These are phyloP conservation scores for Lacerta agilis DNA, from an alignment of 2,797 vertebrate genomes.

Conservation along the genomic window DNA sequence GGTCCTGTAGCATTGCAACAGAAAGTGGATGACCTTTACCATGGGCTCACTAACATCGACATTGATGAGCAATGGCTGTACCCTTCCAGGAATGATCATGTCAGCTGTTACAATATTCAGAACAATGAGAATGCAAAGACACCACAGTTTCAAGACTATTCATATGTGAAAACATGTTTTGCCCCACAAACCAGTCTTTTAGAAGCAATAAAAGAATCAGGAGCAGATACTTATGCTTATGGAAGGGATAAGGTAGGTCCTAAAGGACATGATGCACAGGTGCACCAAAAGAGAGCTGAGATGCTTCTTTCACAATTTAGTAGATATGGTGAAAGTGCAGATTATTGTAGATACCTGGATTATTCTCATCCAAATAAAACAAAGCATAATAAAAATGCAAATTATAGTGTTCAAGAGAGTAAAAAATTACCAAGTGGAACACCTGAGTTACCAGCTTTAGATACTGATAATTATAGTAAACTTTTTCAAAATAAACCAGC, in stretches of 20 bases:
- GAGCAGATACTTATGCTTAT: slow-evolving; percentile 70
- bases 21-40: slow-evolving; percentile 78
- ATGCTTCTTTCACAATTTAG: slow-evolving; percentile 72
- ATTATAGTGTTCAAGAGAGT: slow-evolving; percentile 78
- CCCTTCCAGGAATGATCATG: slow-evolving; percentile 76
- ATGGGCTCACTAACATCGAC: slow-evolving; percentile 72
- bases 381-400: slow-evolving; percentile 76
- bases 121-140: slow-evolving; percentile 76
- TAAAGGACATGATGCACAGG: slow-evolving; percentile 74
- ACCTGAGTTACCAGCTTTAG: slow-evolving; percentile 76
- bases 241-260: slow-evolving; percentile 77
- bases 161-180: slow-evolving; percentile 75
- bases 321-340: slow-evolving; percentile 71
- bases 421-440: slow-evolving; percentile 81
- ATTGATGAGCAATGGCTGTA: slow-evolving; percentile 81
- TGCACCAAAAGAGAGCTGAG: slow-evolving; percentile 75
- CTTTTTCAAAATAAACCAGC: slow-evolving; percentile 81
- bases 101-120: slow-evolving; percentile 68
- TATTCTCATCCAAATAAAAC: slow-evolving; percentile 73
- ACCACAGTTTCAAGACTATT: slow-evolving; percentile 78
- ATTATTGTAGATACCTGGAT: slow-evolving; percentile 77
- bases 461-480: slow-evolving; percentile 76
- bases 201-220: slow-evolving; percentile 74
- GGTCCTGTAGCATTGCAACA: slow-evolving; percentile 74
- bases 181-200: slow-evolving; percentile 73